These are phyloP conservation scores for Falco columbarius DNA, from an alignment of 2,797 vertebrate species.

Conservation along the genomic window DNA sequence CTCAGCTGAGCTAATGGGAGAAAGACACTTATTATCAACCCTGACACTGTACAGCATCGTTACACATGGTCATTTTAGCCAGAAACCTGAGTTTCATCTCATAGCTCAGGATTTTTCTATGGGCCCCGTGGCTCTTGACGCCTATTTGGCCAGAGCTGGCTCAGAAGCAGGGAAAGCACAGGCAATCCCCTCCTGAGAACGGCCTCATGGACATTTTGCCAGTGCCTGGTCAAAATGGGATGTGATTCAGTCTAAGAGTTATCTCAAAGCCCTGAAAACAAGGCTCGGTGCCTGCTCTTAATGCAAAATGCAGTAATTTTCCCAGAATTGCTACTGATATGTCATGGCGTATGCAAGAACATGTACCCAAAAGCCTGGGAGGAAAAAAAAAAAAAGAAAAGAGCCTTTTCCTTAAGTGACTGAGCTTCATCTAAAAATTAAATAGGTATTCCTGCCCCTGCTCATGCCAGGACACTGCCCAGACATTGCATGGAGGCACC, in stretches of 20 bases:
- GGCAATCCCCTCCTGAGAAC: not conserved
- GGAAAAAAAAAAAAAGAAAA: too few species aligned
- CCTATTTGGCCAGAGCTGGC: not conserved
- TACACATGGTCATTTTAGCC: not conserved
- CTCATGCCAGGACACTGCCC: not conserved
- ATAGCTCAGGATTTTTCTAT: accelerated
- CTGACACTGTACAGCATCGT: not conserved
- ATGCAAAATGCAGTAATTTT: accelerated
- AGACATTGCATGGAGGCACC: accelerated
- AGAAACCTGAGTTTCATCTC: not conserved
- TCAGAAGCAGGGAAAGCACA: not conserved
- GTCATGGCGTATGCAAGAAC: not conserved
- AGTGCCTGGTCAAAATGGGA: accelerated
- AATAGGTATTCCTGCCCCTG: not conserved
- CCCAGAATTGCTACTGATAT: not conserved
- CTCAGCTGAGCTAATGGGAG: not conserved
- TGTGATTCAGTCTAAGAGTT: not conserved
- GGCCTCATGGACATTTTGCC: not conserved
- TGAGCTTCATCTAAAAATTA: not conserved
- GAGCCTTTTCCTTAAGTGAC: not conserved
- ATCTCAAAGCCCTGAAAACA: not conserved
- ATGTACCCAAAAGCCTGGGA: accelerated
- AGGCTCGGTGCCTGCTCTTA: not conserved
- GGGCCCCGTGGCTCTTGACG: accelerated
- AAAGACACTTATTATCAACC: accelerated